phyloP scores from a whole-genome alignment of 53 echinoderm and acorn worm species.

The Actinopyga echinites region DNA sequence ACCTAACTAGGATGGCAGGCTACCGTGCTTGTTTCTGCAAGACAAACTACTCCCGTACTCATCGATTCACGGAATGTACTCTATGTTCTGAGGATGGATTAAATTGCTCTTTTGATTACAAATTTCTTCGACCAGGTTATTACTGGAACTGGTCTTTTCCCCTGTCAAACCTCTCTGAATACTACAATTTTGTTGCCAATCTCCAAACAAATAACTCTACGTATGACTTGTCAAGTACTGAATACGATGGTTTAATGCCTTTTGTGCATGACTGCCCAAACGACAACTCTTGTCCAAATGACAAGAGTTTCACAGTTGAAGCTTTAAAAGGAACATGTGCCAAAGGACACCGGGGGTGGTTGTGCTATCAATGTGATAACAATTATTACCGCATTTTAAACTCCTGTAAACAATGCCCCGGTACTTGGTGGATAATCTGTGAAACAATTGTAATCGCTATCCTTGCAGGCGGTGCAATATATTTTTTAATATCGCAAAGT shows the following conservation, averaged over 20 bases:
- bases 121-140: background rate
- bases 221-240: background rate
- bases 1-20: too few species aligned
- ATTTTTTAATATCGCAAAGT: background rate
- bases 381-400: background rate
- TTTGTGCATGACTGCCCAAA: background rate
- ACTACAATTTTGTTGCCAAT: background rate
- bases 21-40: too few species aligned
- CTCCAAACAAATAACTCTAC: background rate
- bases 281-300: background rate
- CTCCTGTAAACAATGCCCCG: background rate
- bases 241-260: background rate
- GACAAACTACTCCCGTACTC: too few species aligned
- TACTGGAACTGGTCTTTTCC: conserved; percentile 15
- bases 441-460: background rate
- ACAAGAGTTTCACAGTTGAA: background rate
- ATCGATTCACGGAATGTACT: background rate
- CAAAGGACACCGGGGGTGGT: background rate
- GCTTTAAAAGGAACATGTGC: background rate
- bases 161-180: background rate
- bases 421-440: background rate
- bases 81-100: background rate
- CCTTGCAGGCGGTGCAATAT: background rate
- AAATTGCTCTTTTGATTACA: background rate
- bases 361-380: background rate